A percentile compares a stretch with the other conserved stretches of the same genome.
Evolutionary conservation across 1,140 invertebrate genomes (phyloP).

Genomic region (Philopotamus ludificatus): DNA sequence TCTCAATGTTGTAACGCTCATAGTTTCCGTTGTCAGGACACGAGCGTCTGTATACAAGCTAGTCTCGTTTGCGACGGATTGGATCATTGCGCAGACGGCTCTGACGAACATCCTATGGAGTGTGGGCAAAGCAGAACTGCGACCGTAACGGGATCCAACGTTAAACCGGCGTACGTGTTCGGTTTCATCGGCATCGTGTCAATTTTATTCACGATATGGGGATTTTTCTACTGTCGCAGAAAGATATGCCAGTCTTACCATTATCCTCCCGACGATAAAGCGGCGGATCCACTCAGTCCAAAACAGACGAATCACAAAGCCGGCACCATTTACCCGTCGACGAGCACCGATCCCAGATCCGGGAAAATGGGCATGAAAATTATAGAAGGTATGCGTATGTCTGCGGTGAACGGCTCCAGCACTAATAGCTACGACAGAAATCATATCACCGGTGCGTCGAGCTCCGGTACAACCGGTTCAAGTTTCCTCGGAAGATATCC

Average conservation of each 20-base stretch:
- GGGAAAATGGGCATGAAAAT: slow-evolving; percentile 44
- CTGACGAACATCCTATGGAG: slow-evolving; percentile 65
- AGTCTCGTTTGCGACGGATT: slow-evolving; percentile 65
- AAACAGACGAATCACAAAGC: slow-evolving; percentile 41
- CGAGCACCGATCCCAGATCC: slow-evolving; percentile 52
- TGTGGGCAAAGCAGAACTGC: slow-evolving; percentile 52
- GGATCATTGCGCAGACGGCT: slow-evolving; percentile 71
- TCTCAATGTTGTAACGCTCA: slow-evolving; percentile 60
- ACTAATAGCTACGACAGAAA: slow-evolving; percentile 72
- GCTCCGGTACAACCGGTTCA: slow-evolving; percentile 64
- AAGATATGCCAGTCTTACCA: slow-evolving; percentile 53
- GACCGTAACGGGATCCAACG: slow-evolving; percentile 49
- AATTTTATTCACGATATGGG: slow-evolving; percentile 52
- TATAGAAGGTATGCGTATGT: slow-evolving; percentile 65
- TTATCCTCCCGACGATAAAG: slow-evolving; percentile 58
- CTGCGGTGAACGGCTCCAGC: slow-evolving; percentile 62
- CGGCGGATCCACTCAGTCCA: slow-evolving; percentile 59
- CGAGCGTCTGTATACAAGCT: slow-evolving; percentile 61
- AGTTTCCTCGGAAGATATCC: slow-evolving; percentile 62
- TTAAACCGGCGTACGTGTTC: slow-evolving; percentile 53
- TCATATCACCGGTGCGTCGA: slow-evolving; percentile 80
- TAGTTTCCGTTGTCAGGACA: slow-evolving; percentile 67
- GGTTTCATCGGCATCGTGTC: slow-evolving; percentile 53
- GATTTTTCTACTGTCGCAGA: slow-evolving; percentile 50
- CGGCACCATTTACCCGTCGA: slow-evolving; percentile 33